Percentiles rank a stretch among this genome's conserved stretches.
Conservation (phyloP, 2,888 invertebrate genomes). For the Ormia ochracea region DNA sequence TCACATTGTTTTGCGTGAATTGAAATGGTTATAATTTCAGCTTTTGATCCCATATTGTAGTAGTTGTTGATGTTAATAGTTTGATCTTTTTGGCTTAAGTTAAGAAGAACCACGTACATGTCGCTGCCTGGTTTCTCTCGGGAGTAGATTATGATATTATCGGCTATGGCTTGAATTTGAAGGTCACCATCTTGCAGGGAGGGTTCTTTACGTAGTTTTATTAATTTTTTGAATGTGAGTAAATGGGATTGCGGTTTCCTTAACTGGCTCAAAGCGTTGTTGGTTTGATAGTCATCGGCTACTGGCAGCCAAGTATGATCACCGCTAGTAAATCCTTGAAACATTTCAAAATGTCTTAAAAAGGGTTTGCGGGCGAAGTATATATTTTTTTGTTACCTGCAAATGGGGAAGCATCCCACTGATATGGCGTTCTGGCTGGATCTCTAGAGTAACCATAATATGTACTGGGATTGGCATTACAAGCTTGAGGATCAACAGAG, state of each 20-base stretch:
- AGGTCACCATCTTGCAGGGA: constrained; percentile 70
- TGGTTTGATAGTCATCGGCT: constrained; percentile 79
- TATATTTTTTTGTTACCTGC: constrained; percentile 67
- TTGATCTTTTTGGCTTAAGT: constrained; percentile 78
- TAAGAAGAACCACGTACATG: constrained; percentile 78
- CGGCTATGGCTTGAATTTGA: constrained; percentile 68
- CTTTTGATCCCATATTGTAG: constrained; percentile 67
- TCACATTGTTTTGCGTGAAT: constrained; percentile 72
- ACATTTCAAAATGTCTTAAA: neutral
- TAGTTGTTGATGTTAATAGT: constrained; percentile 76
- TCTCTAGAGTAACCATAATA: constrained; percentile 78
- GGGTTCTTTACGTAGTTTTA: constrained; percentile 78
- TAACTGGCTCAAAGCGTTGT: constrained; percentile 81
- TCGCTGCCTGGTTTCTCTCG: constrained; percentile 70
- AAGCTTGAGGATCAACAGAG: constrained; percentile 79
- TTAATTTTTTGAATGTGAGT: constrained; percentile 81
- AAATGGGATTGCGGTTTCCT: constrained; percentile 79
- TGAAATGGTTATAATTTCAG: constrained; percentile 75
- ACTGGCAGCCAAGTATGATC: constrained; percentile 83
- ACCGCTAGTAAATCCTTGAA: constrained; percentile 71
- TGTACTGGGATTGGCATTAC: constrained; percentile 77
- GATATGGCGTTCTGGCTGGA: constrained; percentile 81
- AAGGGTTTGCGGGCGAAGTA: too few relatives aligned
- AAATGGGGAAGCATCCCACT: constrained; percentile 79
- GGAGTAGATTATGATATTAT: constrained; percentile 73